These are phyloP conservation scores for Centruroides sculpturatus DNA, from an alignment of 1,140 invertebrate genomes.

Conservation along the genomic window DNA sequence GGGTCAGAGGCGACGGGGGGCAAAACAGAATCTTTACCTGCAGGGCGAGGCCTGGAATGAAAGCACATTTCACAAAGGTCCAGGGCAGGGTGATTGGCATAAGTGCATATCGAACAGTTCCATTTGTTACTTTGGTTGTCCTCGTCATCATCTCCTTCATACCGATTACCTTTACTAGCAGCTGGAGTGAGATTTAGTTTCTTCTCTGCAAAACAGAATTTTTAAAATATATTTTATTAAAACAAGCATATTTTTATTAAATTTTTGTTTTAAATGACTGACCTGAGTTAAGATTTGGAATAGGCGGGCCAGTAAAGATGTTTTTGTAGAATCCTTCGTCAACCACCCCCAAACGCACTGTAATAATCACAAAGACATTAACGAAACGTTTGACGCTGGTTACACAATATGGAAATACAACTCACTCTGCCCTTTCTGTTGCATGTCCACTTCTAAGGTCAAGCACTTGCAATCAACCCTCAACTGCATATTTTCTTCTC, in stretches of 20 bases:
- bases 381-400: too few species aligned
- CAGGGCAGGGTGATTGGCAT: slow-evolving; percentile 73
- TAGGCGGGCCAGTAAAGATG: neutral
- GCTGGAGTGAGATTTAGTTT: neutral
- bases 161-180: neutral
- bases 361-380: too few species aligned
- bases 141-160: slow-evolving; percentile 14
- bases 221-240: too few species aligned
- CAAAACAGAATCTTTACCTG: neutral
- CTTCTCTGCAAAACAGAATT: too few species aligned
- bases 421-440: slow-evolving; percentile 6
- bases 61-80: slow-evolving; percentile 79
- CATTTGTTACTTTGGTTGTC: slow-evolving; percentile 37
- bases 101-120: slow-evolving; percentile 79
- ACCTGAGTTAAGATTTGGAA: neutral
- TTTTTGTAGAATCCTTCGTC: too few species aligned
- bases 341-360: too few species aligned
- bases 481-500: slow-evolving; percentile 7
- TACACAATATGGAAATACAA: neutral
- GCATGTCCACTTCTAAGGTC: slow-evolving; percentile 11
- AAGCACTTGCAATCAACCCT: slow-evolving; percentile 10
- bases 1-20: neutral
- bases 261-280: neutral
- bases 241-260: too few species aligned
- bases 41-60: slow-evolving; percentile 32